Conservation (phyloP, 2,888 invertebrate species). For the Hyles lineata region DNA sequence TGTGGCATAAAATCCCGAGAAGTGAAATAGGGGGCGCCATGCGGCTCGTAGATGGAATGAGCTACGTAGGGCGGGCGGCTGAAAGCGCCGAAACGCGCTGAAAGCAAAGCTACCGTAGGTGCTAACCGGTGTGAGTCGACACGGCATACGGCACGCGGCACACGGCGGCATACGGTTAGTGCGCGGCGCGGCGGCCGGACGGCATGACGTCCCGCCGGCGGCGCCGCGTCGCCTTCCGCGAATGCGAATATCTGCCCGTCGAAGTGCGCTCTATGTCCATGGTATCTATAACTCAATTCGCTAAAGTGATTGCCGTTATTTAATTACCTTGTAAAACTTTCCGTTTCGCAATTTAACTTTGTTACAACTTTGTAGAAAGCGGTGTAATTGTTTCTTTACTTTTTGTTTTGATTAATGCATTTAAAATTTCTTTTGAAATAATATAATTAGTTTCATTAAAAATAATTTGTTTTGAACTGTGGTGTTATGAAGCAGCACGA, state of each 20-base stretch:
- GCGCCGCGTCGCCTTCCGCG: conserved; percentile 79
- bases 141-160: not conserved
- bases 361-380: conserved; percentile 6
- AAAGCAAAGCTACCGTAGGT: conserved; percentile 29
- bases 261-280: conserved; percentile 80
- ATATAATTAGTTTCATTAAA: not conserved
- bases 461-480: not conserved
- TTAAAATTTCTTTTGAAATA: not conserved
- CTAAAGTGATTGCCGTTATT: conserved; percentile 27
- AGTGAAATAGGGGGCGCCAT: conserved; percentile 22
- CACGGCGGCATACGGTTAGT: conserved; percentile 50
- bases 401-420: conserved; percentile 3
- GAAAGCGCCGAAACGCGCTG: conserved; percentile 25
- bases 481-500: not conserved
- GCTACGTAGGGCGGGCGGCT: conserved; percentile 36
- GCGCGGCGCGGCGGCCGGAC: conserved; percentile 67
- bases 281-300: conserved; percentile 55
- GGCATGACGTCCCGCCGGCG: conserved; percentile 77
- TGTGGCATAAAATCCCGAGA: conserved; percentile 27
- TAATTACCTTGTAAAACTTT: conserved; percentile 26
- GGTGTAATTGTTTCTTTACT: conserved; percentile 5
- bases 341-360: conserved; percentile 12
- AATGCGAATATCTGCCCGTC: conserved; percentile 81
- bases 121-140: conserved; percentile 28
- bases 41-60: conserved; percentile 23